These are phyloP conservation scores for Sternarchorhynchus goeldii DNA, from an alignment of 2,797 vertebrate genomes.

Conservation along the genomic window DNA sequence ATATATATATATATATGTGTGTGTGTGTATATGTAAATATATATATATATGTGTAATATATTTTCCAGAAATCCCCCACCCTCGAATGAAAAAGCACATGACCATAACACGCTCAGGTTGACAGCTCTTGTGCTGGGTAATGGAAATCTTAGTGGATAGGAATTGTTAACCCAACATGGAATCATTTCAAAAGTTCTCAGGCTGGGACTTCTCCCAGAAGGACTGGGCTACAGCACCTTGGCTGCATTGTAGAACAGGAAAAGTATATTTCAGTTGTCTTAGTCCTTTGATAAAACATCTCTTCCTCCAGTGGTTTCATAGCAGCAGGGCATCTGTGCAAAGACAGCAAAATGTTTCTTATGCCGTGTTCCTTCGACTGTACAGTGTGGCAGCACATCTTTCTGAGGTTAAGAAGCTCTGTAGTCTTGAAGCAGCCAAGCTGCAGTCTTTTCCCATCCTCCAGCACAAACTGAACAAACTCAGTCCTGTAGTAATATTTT, in stretches of 20 bases:
- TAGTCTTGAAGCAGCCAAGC: not conserved
- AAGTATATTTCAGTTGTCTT: not conserved
- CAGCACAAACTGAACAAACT: not conserved
- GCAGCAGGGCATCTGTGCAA: not conserved
- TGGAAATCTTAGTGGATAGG: constrained; percentile 13
- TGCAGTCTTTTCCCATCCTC: not conserved
- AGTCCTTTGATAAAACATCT: constrained; percentile 13
- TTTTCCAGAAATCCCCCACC: no score
- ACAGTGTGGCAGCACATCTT: no score
- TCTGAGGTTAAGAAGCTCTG: not conserved
- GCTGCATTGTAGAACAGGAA: constrained; percentile 2
- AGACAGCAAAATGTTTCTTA: not conserved
- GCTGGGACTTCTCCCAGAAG: not conserved
- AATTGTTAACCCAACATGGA: not conserved
- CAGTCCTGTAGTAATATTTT: no score
- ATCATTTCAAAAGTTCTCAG: constrained; percentile 17
- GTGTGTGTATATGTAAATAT: no score
- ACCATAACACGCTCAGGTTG: not conserved
- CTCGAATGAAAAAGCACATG: not conserved
- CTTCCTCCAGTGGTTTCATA: not conserved
- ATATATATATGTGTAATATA: no score
- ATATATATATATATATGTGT: no score
- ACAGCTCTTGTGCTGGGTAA: not conserved
- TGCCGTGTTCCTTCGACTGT: not conserved
- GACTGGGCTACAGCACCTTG: not conserved